phyloP scores from a whole-genome alignment of 2,113 vertebrate genomes.

The Mobula hypostoma region DNA sequence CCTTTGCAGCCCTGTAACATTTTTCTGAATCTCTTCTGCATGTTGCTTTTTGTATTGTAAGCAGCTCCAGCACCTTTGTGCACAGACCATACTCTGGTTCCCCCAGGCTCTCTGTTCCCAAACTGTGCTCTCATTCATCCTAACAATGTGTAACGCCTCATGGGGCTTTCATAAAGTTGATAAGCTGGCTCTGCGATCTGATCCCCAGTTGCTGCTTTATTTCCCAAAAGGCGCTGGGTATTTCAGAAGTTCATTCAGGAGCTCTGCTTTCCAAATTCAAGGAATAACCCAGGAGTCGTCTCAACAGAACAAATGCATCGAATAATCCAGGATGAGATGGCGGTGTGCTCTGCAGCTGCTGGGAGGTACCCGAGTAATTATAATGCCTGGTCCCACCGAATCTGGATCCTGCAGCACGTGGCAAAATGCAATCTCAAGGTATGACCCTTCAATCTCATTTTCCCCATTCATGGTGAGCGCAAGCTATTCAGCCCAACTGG shows the following conservation, averaged over 20 bases:
- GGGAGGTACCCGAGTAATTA: constrained; percentile 93
- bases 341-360: constrained; percentile 82
- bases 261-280: constrained; percentile 51
- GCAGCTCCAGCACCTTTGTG: background rate
- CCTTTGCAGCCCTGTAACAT: too few species aligned
- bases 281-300: constrained; percentile 53
- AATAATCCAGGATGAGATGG: constrained; percentile 79
- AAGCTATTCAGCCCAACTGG: background rate
- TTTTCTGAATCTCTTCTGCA: too few species aligned
- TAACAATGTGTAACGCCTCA: background rate
- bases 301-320: constrained; percentile 61
- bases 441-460: constrained; percentile 34
- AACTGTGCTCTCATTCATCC: background rate
- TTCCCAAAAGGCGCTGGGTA: constrained; percentile 76
- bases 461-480: too few species aligned
- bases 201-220: constrained; percentile 19
- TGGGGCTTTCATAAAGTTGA: too few species aligned
- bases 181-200: background rate
- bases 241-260: constrained; percentile 75
- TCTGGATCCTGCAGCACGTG: constrained; percentile 90
- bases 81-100: background rate
- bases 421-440: constrained; percentile 83
- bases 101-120: background rate
- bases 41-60: too few species aligned
- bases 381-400: constrained; percentile 96